Base-by-base conservation (phyloP, 2,888 invertebrate genomes). In the Molanna angustata region DNA sequence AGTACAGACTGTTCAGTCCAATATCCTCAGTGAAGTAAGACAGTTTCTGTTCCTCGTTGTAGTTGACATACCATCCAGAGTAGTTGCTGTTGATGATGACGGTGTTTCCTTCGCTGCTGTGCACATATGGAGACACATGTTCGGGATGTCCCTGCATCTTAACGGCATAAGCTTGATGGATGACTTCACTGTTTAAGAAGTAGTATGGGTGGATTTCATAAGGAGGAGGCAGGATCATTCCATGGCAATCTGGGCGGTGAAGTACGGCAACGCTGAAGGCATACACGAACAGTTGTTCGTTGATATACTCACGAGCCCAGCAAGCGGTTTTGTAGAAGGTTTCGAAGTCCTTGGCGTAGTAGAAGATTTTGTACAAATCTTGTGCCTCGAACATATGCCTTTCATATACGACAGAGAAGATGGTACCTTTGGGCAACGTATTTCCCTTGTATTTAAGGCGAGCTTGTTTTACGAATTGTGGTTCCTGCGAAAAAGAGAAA, bases 11-110 rank as follows among this genome's bases (percentile, higher is more conserved):
- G 67, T 85, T 88, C 44, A 86, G 71, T 49, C 79, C 83, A 49
- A 84, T 71, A 66, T 90, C 90, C 64, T 89, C 85, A 13, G 83
- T 84, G 72, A 82, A 88, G 70, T 90, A 90, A 21, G 77, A 71
- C 39, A 90, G 61, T 9, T 75, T 68, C 50, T 79, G 74, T 56
- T 85, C 84, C 1, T 76, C 70, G 63, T 79, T 73, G 58, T 72
- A 64, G 45, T 77, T 69, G 60, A 74, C 72, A 47, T 78, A 77
- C 73, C 77, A 76, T 9, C 76, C 74, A 9, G 84, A 82, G 62
- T 80, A 79, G 68, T 87, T 86, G 61, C 80, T 79, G 52, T 75
- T 73, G 51, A 85, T 79, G n/a, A 79, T 74, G 52, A 81, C 72
- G 61, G 73, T 70, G 27, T 79, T 70, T 46, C 76, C 67, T 72